Evolutionary conservation across 2,113 vertebrate genomes (phyloP), one percentile per base, ranked within the genome.

Genomic region (Octodon degus): DNA sequence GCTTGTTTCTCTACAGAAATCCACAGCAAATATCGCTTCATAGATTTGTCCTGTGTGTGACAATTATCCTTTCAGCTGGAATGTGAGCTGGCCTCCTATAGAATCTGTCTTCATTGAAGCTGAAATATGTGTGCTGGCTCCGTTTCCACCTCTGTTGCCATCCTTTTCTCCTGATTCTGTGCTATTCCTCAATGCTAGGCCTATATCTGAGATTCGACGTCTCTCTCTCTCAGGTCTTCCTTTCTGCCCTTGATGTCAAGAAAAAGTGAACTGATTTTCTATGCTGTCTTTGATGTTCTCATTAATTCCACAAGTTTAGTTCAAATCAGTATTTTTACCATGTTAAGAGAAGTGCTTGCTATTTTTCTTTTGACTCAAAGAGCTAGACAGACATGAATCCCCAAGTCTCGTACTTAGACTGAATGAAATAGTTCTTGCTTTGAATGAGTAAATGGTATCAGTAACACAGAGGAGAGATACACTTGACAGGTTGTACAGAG

Each of bases 251-350:
- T 84, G 99, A 99, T 58, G 99, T 99, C 85, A 99, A 99, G 60
- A 98, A 99, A 99, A 91, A 98, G 98, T n/a, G 97, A 76, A 79
- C 25, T 99, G 1, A 99, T 99, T 2, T 99, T 99, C 97, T 99
- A 99, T 0, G 99, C 99, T 9, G 98, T 99, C 89, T 98, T 99
- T 0, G 99, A 99, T 12, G 98, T 99, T 91, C 98, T 99, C 16
- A 99, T 99, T 96, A 99, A 99, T 81, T 99, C 99, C 58, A 99
- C 99, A 0, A 99, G 99, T 96, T 97, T 99, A 89, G 99, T 14
- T 58, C n/a, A 43, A 91, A 70, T n/a, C n/a, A 67, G n/a, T 17
- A 43, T 40, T 68, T 68, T 63, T 30, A 53, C 2, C 5, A 81
- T 4, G 19, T 50, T 24, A 80, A 53, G 77, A 68, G n/a, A 68